A percentile compares a stretch with the other conserved stretches of the same genome.
phyloP scores from a whole-genome alignment of 2,888 invertebrate species.

The Ferdinandea cuprea region DNA sequence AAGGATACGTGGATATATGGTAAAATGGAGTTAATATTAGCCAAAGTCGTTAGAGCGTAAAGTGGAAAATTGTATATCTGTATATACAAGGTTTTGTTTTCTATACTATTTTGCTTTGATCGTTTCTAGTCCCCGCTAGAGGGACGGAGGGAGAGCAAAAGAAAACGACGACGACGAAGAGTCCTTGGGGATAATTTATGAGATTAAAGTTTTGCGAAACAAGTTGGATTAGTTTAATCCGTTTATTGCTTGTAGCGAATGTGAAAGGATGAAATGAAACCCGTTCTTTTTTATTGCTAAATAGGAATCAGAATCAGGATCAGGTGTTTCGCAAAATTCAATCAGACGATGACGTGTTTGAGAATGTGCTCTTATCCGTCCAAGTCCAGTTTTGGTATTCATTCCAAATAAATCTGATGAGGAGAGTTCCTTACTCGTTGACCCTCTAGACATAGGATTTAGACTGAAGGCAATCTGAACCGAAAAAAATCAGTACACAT shows the following conservation, averaged over 20 bases:
- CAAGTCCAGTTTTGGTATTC: no score
- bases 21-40: constrained; percentile 60
- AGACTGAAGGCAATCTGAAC: no score
- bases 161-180: background rate
- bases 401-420: no score
- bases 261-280: background rate
- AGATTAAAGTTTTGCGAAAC: constrained; percentile 56
- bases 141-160: background rate
- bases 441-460: no score
- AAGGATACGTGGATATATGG: constrained; percentile 31
- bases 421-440: no score
- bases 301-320: background rate
- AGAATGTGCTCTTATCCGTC: no score
- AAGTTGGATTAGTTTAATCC: constrained; percentile 66
- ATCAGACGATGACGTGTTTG: background rate
- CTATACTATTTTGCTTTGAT: background rate
- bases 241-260: constrained; percentile 43
- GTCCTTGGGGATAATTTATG: constrained; percentile 58
- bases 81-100: constrained; percentile 25
- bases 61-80: constrained; percentile 65
- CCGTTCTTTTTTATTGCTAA: background rate
- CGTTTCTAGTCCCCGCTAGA: background rate
- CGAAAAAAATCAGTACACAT: no score
- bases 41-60: constrained; percentile 60
- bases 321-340: constrained; percentile 5